Evolutionary conservation across 2,888 invertebrate species (phyloP).

Genomic region (Caenorhabditis doughertyi): DNA sequence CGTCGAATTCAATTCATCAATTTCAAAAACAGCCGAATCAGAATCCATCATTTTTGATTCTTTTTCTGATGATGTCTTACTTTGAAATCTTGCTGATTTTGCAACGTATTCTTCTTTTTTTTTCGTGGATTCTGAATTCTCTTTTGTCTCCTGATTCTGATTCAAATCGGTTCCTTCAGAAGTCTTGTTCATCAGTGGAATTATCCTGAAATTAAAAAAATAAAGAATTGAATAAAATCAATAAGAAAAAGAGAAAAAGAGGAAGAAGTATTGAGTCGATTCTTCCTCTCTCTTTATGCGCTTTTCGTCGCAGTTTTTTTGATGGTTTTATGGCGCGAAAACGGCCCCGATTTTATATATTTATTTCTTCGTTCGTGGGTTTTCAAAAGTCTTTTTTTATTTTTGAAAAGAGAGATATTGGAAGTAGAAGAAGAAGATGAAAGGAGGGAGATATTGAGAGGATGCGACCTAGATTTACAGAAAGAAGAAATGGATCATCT

Average conservation of each 20-base stretch:
- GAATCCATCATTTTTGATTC: conserved; percentile 43
- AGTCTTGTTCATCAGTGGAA: conserved; percentile 43
- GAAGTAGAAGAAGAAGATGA: background rate
- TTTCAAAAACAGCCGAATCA: conserved; percentile 44
- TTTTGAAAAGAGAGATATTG: background rate
- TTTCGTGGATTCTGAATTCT: background rate
- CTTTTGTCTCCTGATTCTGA: background rate
- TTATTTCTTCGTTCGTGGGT: background rate
- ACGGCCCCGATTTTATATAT: background rate
- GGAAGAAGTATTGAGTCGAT: conserved; percentile 21
- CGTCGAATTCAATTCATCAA: conserved; percentile 54
- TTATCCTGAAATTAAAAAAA: conserved; percentile 36
- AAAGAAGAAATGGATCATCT: too few species aligned
- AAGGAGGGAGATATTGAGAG: too few species aligned
- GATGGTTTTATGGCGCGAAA: conserved; percentile 43
- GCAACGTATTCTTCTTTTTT: conserved; percentile 5
- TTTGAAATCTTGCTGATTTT: conserved; percentile 32
- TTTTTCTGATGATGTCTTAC: background rate
- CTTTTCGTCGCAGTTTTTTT: conserved; percentile 17
- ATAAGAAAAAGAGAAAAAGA: conserved; percentile 17
- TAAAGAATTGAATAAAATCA: conserved; percentile 10
- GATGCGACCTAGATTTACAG: too few species aligned
- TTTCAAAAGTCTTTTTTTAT: conserved; percentile 3
- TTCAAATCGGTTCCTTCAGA: conserved; percentile 18
- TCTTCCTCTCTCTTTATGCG: conserved; percentile 30